These are phyloP conservation scores for Aleiodes leptofemur DNA, from an alignment of 2,888 invertebrate genomes.

Conservation along the genomic window DNA sequence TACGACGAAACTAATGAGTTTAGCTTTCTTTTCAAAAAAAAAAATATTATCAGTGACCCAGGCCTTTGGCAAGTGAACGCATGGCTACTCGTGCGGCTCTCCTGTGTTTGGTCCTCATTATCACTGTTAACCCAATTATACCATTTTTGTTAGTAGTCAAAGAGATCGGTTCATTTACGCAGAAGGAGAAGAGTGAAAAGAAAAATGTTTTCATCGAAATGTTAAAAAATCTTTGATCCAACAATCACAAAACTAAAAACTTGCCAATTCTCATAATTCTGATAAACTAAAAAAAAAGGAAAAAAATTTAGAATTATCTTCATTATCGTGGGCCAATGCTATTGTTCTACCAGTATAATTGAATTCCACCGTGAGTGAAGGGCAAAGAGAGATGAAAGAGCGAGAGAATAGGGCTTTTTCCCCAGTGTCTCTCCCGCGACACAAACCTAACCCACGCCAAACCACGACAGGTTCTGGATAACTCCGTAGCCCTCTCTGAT, in stretches of 20 bases:
- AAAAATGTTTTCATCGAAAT: too few relatives aligned
- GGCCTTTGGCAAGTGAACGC: conserved; percentile 58
- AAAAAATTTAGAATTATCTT: conserved; percentile 56
- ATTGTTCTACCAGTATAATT: conserved; percentile 71
- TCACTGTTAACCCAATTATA: conserved; percentile 61
- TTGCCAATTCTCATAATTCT: neutral
- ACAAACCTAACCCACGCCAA: conserved; percentile 37
- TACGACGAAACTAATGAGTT: conserved; percentile 59
- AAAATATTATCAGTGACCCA: conserved; percentile 62
- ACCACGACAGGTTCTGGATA: conserved; percentile 59
- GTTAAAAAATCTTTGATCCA: too few relatives aligned
- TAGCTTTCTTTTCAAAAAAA: conserved; percentile 59
- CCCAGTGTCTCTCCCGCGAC: conserved; percentile 26
- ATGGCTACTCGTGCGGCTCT: conserved; percentile 55
- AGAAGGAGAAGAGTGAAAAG: neutral
- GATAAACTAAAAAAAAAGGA: neutral
- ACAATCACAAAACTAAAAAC: too few relatives aligned
- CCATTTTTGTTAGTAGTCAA: conserved; percentile 47
- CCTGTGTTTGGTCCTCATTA: conserved; percentile 45
- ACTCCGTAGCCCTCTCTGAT: conserved; percentile 62
- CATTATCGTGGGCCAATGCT: conserved; percentile 67
- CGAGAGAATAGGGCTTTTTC: conserved; percentile 20
- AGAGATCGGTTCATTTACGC: conserved; percentile 45
- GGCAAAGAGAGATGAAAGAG: conserved; percentile 29
- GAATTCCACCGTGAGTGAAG: conserved; percentile 67